phyloP scores from a whole-genome alignment of 2,113 vertebrate species.

The Trogon melanurus region DNA sequence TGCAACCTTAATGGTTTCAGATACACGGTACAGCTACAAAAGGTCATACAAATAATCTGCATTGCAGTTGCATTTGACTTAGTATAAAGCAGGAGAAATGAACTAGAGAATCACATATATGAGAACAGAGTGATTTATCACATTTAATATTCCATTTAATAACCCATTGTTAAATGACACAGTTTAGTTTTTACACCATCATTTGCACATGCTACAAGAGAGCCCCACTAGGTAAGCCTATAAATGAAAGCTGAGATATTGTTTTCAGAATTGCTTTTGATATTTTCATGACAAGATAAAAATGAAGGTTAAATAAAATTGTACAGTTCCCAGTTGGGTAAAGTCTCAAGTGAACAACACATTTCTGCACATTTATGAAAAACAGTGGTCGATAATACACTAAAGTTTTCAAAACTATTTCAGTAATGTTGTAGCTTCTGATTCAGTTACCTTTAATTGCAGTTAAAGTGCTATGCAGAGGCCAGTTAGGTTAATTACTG shows the following conservation, averaged over 20 bases:
- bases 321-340: not conserved
- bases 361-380: not conserved
- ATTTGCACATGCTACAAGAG: not conserved
- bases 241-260: not conserved
- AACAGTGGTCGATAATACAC: not conserved
- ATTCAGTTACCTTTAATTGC: not conserved
- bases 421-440: not conserved
- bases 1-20: not conserved
- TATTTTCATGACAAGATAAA: not conserved
- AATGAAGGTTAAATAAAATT: not conserved
- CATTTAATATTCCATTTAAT: not conserved
- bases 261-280: not conserved
- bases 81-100: not conserved
- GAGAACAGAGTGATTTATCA: not conserved
- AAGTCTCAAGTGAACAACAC: not conserved
- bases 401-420: not conserved
- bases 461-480: not conserved
- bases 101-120: not conserved
- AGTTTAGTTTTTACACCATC: not conserved
- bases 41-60: not conserved
- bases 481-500: not conserved
- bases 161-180: not conserved
- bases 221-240: not conserved
- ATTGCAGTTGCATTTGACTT: not conserved
- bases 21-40: not conserved